These are phyloP conservation scores for Hydrolagus affinis DNA, from an alignment of 2,113 vertebrate species.

Conservation along the genomic window DNA sequence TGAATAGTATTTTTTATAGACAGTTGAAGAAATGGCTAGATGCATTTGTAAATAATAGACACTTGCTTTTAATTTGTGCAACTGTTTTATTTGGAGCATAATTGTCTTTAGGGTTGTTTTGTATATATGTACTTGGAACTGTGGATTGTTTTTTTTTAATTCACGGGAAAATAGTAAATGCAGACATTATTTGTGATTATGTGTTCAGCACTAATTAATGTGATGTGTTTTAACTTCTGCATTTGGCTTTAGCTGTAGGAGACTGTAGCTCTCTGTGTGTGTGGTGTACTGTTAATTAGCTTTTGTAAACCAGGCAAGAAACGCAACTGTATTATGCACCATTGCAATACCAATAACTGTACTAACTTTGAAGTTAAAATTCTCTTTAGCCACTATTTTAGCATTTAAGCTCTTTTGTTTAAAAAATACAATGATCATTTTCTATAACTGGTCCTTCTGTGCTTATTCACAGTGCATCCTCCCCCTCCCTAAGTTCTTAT, in stretches of 20 bases:
- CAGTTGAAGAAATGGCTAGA: constrained; percentile 70
- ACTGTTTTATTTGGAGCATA: constrained; percentile 67
- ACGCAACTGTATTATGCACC: constrained; percentile 49
- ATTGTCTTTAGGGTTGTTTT: constrained; percentile 70
- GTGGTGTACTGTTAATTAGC: constrained; percentile 55
- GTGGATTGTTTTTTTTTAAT: constrained; percentile 62
- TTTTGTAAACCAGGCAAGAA: constrained; percentile 53
- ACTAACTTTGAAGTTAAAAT: constrained; percentile 47
- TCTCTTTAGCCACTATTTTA: constrained; percentile 35
- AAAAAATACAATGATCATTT: constrained; percentile 6
- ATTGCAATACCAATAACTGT: constrained; percentile 57
- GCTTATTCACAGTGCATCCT: constrained; percentile 36
- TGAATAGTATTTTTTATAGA: constrained; percentile 99
- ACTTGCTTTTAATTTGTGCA: constrained; percentile 52
- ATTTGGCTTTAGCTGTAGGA: constrained; percentile 69
- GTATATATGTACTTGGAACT: constrained; percentile 82
- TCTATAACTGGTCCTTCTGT: constrained; percentile 39
- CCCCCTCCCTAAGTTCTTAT: constrained; percentile 44
- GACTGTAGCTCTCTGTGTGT: constrained; percentile 54
- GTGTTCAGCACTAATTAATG: constrained; percentile 63
- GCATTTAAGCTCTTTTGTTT: constrained; percentile 32
- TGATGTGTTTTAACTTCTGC: constrained; percentile 70
- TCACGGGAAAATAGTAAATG: constrained; percentile 51
- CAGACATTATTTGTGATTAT: constrained; percentile 63
- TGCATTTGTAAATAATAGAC: constrained; percentile 82